phyloP scores from a whole-genome alignment of 2,888 invertebrate species.

The Ganaspis brasiliensis region DNA sequence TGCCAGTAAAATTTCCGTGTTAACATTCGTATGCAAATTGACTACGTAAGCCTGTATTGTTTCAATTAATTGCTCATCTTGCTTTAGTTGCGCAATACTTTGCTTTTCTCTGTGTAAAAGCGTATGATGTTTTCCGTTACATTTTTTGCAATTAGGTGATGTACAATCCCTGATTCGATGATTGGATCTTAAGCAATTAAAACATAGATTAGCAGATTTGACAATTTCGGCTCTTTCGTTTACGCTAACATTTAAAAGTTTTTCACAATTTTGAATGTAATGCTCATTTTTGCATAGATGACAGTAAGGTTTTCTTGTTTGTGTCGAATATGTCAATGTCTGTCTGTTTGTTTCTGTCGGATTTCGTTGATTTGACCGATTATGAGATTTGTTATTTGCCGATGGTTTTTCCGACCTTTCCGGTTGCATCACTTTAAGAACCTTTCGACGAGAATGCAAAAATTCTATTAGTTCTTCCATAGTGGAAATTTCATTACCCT shows the following conservation, averaged over 20 bases:
- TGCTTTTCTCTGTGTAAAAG: background rate
- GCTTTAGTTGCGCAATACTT: background rate
- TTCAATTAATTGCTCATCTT: background rate
- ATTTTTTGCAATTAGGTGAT: background rate
- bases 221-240: background rate
- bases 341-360: background rate
- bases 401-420: background rate
- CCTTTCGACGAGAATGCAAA: background rate
- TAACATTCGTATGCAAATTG: background rate
- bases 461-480: constrained; percentile 38
- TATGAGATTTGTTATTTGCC: background rate
- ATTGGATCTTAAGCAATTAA: background rate
- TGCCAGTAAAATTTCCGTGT: background rate
- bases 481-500: background rate
- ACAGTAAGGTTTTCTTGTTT: background rate
- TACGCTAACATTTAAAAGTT: background rate
- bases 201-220: background rate
- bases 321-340: background rate
- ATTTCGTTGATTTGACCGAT: too few species aligned
- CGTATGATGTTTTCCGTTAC: constrained; percentile 2
- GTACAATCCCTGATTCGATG: background rate
- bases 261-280: background rate
- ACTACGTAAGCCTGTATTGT: background rate
- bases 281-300: background rate
- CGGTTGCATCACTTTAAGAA: background rate